Conservation (phyloP, 2,797 vertebrate species). For the Nannoperca obscura region DNA sequence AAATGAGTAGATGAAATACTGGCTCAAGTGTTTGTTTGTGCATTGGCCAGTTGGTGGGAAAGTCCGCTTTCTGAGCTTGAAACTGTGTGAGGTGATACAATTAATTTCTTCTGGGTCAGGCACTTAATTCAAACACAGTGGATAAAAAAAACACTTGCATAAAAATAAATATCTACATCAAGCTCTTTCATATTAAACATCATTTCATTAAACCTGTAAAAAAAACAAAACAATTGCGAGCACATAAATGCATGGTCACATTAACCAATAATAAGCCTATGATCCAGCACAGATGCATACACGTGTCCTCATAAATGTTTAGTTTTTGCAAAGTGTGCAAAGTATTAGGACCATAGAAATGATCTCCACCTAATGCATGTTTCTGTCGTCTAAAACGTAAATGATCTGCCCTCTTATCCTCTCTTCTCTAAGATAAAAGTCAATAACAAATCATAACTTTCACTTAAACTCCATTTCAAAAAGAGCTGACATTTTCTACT, state of each 20-base stretch:
- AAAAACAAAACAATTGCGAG: not conserved
- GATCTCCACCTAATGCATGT: not conserved
- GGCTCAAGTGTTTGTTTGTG: conserved; percentile 60
- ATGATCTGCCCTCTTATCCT: not conserved
- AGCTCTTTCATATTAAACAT: not conserved
- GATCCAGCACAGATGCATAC: not conserved
- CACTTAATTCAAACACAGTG: conserved; percentile 5
- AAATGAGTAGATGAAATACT: conserved; percentile 72
- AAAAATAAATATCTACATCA: not conserved
- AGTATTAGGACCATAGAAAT: not conserved
- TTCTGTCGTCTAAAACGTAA: not conserved
- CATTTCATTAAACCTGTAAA: conserved; percentile 2
- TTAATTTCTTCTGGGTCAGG: conserved; percentile 24
- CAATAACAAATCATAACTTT: conserved; percentile 42
- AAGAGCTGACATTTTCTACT: conserved; percentile 21
- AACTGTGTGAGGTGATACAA: conserved; percentile 9
- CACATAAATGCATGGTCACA: not conserved
- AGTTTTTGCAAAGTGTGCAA: not conserved
- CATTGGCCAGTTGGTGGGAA: conserved; percentile 49
- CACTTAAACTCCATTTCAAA: conserved; percentile 11
- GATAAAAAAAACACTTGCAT: not conserved
- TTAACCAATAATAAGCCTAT: not conserved
- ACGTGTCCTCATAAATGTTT: conserved; percentile 1
- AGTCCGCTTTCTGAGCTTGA: conserved; percentile 36
- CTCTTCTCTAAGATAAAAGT: not conserved